Base-by-base conservation (phyloP, 53 echinoderm and acorn worm genomes). In the Mesocentrotus franciscanus region DNA sequence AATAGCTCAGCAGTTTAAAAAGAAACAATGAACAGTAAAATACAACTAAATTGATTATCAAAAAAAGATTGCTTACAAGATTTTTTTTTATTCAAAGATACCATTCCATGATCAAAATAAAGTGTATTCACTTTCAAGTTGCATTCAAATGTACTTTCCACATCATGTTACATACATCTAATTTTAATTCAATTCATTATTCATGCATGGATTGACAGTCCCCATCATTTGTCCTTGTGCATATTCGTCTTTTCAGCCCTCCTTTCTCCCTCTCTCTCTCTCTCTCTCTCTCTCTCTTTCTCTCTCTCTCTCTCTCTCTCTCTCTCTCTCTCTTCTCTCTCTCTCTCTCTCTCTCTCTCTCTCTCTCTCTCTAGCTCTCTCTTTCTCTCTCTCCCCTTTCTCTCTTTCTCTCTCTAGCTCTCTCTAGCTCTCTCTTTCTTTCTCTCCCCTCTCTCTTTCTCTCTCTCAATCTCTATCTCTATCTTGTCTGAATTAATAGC, bases 161-260 rank as follows among this genome's bases (percentile, higher is more conserved):
- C 87, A 57, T 57, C 87, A 26, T 58, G 58, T 57, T 58, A 87
- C 87, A 57, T 27, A 27, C 87, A 57, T 27, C 26, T 58, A 26
- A 57, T 57, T 57, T 27, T 29, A 87, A 87, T 58, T 27, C n/a
- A 58, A 87, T 87, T 34, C 87, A 87, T 87, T 87, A n/a, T 57
- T 57, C 58, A 87, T 87, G 87, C 87, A 29, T 87, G 87, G 87
- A 26, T 75, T 81, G 56, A 58, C n/a, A 58, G 29, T 26, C 58
- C 26, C 27, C 12, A 58, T 56, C 85, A 87, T 57, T 58, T 87
- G 87, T 87, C 57, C 57, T 87, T 87, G 84, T 18, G 27, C 55
- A 42, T 84, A 17, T 78, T 49, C 49, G 10, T 58, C 20, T 57
- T 58, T 27, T 22, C 11, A 57, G 10, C n/a, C 87, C 12, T 34